These are phyloP conservation scores for Callyntrura sp. DNA, from an alignment of 2,888 invertebrate genomes.

Conservation along the genomic window DNA sequence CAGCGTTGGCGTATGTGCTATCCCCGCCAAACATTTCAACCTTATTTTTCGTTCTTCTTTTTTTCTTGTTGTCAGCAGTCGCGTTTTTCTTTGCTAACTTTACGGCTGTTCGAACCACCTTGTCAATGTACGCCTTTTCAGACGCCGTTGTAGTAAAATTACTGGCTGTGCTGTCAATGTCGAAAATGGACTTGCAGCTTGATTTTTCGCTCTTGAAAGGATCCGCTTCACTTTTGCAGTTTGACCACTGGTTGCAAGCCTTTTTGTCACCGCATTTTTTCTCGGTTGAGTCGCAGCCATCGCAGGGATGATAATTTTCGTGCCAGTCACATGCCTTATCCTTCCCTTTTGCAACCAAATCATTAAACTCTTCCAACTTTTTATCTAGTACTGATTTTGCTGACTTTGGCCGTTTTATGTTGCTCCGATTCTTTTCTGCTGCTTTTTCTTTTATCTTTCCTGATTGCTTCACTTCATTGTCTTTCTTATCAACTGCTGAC, in stretches of 20 bases:
- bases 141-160: neutral
- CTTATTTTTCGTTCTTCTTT: neutral
- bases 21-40: neutral
- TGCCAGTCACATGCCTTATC: conserved; percentile 29
- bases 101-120: conserved; percentile 34
- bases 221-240: neutral
- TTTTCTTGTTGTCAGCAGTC: neutral
- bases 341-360: neutral
- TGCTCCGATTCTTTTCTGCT: neutral
- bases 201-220: neutral
- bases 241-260: conserved; percentile 28
- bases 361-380: neutral
- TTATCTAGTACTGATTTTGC: conserved; percentile 1
- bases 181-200: conserved; percentile 1
- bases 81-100: conserved; percentile 13
- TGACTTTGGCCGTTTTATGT: neutral
- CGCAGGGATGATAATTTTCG: conserved; percentile 50
- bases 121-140: conserved; percentile 43
- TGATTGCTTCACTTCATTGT: neutral
- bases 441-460: too few species aligned
- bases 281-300: neutral
- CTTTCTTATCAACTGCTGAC: neutral
- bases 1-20: too few species aligned
- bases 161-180: neutral
- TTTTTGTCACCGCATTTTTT: conserved; percentile 23